Evolutionary conservation across 2,113 vertebrate genomes (phyloP).

Genomic region (Thryonomys swinderianus): DNA sequence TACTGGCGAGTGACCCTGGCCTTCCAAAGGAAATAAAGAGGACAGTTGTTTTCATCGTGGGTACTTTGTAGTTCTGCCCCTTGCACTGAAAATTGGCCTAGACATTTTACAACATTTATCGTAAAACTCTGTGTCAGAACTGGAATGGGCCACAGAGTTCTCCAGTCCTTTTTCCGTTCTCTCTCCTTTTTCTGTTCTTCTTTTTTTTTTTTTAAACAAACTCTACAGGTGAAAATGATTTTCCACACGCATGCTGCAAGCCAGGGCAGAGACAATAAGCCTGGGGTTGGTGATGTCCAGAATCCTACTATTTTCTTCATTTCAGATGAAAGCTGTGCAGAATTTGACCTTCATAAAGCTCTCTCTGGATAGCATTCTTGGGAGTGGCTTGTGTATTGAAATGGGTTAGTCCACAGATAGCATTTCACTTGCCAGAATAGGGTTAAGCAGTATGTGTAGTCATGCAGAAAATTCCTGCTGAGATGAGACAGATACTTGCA

Average conservation of each 20-base stretch:
- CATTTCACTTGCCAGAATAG: constrained; percentile 57
- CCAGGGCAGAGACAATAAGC: background rate
- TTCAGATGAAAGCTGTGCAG: constrained; percentile 43
- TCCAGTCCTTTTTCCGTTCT: background rate
- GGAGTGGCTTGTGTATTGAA: constrained; percentile 64
- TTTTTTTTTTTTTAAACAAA: background rate
- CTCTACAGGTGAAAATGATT: constrained; percentile 10
- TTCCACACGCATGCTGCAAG: background rate
- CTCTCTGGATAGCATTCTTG: constrained; percentile 66
- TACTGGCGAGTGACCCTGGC: constrained; percentile 64
- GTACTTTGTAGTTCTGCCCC: constrained; percentile 47
- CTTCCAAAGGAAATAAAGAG: constrained; percentile 51
- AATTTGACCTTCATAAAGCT: constrained; percentile 55
- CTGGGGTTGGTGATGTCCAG: background rate
- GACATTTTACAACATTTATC: constrained; percentile 44
- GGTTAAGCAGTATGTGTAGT: constrained; percentile 31
- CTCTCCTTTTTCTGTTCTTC: fast-evolving
- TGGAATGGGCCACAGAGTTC: background rate
- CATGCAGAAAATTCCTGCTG: constrained; percentile 70
- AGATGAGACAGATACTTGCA: constrained; percentile 54
- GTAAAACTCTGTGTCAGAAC: constrained; percentile 38
- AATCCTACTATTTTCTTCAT: constrained; percentile 52
- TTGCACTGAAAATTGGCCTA: constrained; percentile 54
- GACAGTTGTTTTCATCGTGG: constrained; percentile 32
- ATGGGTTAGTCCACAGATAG: constrained; percentile 30